Base-by-base conservation (phyloP, 2,113 vertebrate species). In the Varanus komodoensis region DNA sequence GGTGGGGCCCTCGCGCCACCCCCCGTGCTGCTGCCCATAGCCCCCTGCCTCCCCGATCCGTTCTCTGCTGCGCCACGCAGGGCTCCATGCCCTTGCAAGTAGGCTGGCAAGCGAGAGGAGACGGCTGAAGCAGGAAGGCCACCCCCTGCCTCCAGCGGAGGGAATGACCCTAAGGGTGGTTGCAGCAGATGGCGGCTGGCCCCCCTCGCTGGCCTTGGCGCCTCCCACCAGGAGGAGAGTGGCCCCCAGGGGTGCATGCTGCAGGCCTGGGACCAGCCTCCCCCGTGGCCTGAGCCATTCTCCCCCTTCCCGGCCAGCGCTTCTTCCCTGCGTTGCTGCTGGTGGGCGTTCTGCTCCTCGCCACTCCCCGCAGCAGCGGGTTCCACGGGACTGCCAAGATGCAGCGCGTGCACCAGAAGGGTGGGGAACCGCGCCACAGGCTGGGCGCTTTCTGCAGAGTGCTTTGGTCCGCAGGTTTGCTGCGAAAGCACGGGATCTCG, bases 141-240 rank as follows among this genome's bases (percentile, higher is more conserved):
- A 89, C 87, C 86, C 86, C 44, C 87, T 82, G 91, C 86, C 87
- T 91, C 83, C 91, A 82, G 44, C 78, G 32, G 87, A 68, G 87
- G n/a, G 89, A 89, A 64, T 77, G 27, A 54, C 91, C 86, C 69
- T 71, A 89, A 87, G 78, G 78, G 77, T 87, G 82, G 71, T 86
- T 69, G 84, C 87, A 89, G 91, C 83, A 19, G 57, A 87, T 89
- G 86, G 89, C 91, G 73, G 77, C 52, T 87, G 32, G 71, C 89
- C 71, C 50, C 61, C 54, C 34, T 29, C 1, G 0, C 67, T 78
- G 81, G 74, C 4, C 0, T 79, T 57, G 84, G 86, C 34, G 34
- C 73, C 50, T 90, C 84, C 78, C 81, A 67, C 73, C 73, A 69
- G 3, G 75, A 34, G 48, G 38, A 44, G 38, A 44, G 38, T 3